These are phyloP conservation scores for Isoperla grammatica DNA, from an alignment of 2,888 invertebrate genomes.

Conservation along the genomic window DNA sequence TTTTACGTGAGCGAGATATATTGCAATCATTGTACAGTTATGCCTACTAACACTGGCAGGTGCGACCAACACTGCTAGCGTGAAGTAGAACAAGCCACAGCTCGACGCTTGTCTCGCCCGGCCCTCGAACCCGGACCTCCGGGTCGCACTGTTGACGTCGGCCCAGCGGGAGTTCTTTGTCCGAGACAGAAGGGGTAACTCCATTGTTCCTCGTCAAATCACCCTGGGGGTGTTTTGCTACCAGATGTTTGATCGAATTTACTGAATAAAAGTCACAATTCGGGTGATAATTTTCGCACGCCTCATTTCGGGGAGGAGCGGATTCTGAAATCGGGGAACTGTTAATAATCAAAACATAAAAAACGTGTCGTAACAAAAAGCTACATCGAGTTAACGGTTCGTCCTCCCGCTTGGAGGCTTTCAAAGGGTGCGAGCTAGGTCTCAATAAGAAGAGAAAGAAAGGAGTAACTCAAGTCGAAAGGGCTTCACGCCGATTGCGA, in stretches of 20 bases:
- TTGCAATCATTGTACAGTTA: no score
- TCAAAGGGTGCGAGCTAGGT: neutral
- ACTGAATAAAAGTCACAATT: constrained; percentile 18
- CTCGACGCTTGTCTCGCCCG: neutral
- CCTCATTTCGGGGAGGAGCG: constrained; percentile 2
- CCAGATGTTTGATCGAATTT: constrained; percentile 19
- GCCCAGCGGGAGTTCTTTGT: neutral
- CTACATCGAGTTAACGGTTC: constrained; percentile 11
- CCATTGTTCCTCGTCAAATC: constrained; percentile 17
- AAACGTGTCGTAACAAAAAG: neutral
- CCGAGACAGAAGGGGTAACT: neutral
- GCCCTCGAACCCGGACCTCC: neutral
- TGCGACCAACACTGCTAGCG: no score
- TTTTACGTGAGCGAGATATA: no score
- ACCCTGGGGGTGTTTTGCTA: constrained; percentile 21
- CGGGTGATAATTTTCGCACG: constrained; percentile 15
- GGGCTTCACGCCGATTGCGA: constrained; percentile 5
- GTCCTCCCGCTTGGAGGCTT: neutral
- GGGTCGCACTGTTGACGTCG: neutral
- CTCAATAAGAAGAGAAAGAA: constrained; percentile 10
- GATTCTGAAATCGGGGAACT: constrained; percentile 3
- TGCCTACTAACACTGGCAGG: no score
- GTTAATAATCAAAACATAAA: constrained; percentile 14
- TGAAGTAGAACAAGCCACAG: neutral
- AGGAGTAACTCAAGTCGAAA: constrained; percentile 25